Base-by-base conservation (phyloP, 1,140 invertebrate species). In the Lithobius niger region DNA sequence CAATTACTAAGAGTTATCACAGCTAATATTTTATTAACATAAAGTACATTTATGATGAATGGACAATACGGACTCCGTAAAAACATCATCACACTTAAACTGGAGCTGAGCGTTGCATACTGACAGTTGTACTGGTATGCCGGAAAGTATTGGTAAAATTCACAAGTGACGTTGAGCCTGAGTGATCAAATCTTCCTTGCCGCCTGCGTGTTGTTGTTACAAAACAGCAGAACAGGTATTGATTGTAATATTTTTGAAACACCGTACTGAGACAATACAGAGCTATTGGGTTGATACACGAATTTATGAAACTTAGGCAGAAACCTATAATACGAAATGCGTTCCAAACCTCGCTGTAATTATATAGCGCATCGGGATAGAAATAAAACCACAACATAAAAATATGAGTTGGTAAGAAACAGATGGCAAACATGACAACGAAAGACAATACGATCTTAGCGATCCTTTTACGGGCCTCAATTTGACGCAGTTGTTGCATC, bases 361-460 rank as follows among this genome's bases (percentile, higher is more conserved):
- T 76, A 0, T 79, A 70, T 55, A 80, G 64, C 0, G 85, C 76
- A 42, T 76, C 79, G 1, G 86, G 83, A 64, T 83, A 75, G 57
- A 86, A 80, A 71, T 92, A 87, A 68, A 90, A 93, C 82, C 90
- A 88, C 53, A 94, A 70, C 77, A 92, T 82, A 66, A 87, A 90
- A 2, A 84, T 78, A 68, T 91, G 88, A 60, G 80, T 79, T 0
- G 88, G 86, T 40, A 93, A 77, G 71, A 93, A 95, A 66, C 91
- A 95, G 13, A 92, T 72, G 0, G 88, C 84, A 65, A 96, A 95
- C 24, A 94, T 82, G 18, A 91, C 71, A 1, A 94, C 89, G 67
- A 95, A 93, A 0, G 85, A 80, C 47, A 95, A 72, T 3, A 95
- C 89, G 43, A 90, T 87, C 57, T 91, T 81, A 0, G 90, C 90